Base-by-base conservation (phyloP, 2,888 invertebrate genomes). In the Drosophila monieri region DNA sequence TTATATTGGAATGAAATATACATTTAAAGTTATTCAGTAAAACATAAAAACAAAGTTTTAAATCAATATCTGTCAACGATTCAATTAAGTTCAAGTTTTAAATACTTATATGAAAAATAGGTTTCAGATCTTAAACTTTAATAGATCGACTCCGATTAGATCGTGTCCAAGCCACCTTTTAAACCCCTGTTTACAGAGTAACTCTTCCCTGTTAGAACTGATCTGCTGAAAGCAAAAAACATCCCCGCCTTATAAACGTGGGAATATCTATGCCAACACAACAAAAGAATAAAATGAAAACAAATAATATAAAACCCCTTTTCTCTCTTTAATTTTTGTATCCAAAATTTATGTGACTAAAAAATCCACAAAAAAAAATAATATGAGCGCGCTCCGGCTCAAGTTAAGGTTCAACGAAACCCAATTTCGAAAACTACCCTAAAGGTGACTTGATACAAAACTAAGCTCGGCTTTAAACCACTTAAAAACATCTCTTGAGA, bases 401-500 rank as follows among this genome's bases (percentile, higher is more conserved):
- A 12, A 32, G 12, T 32, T n/a, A 32, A 32, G 12, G 32, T 32
- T 32, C 12, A 32, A 32, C 12, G 12, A 32, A 32, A 5, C 12
- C 32, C 5, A 32, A 12, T 12, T 12, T 32, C 2, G 27, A 27
- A 27, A 27, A 27, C 5, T 32, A 32, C 32, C 12, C 4, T 32
- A 5, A 32, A 32, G 12, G 4, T 4, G 12, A 4, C 1, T 32
- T 32, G 12, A 12, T 12, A 27, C 27, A 12, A 14, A 47, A 14
- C 92, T 89, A 3, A 70, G 6, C 15, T 14, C 2, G 15, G 6
- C 39, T 37, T 14, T 8, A 14, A n/a, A n/a, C 2, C 6, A 14
- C 15, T 39, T 14, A 32, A n/a, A 32, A 32, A 32, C 12, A 5
- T 5, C n/a, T 32, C 6, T 32, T 5, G 32, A 32, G 32, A 5